Evolutionary conservation across 2,888 invertebrate species (phyloP).

Genomic region (Cloeon dipterum): DNA sequence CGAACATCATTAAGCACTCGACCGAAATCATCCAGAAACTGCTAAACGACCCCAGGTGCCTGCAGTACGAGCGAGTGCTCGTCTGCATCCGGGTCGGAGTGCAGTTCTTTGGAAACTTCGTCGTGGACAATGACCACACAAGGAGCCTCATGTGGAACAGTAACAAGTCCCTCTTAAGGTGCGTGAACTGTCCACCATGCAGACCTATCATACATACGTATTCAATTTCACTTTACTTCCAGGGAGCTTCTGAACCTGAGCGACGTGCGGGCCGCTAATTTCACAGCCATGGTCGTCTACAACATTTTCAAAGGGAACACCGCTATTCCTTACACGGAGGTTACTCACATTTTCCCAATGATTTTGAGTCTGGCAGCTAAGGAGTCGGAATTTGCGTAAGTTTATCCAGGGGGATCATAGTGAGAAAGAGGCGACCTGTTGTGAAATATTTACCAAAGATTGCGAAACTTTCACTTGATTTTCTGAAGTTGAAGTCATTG

Average conservation of each 20-base stretch:
- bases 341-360: not conserved
- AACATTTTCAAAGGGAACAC: conserved; percentile 24
- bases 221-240: too few species aligned
- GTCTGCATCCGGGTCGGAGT: conserved; percentile 26
- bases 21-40: not conserved
- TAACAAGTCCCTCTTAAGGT: conserved; percentile 24
- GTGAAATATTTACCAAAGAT: too few species aligned
- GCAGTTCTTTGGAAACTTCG: conserved; percentile 31
- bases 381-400: conserved; percentile 15
- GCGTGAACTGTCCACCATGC: conserved; percentile 25
- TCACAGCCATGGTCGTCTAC: conserved; percentile 34
- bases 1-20: not conserved
- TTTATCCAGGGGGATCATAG: too few species aligned
- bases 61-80: not conserved
- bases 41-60: not conserved
- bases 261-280: conserved; percentile 11
- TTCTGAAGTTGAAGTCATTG: too few species aligned
- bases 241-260: conserved; percentile 7
- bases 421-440: too few species aligned
- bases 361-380: conserved; percentile 7
- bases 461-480: too few species aligned
- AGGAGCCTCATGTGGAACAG: conserved; percentile 29
- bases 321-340: not conserved
- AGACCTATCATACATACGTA: too few species aligned
- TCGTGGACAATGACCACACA: conserved; percentile 28